Conservation (phyloP, 2,797 vertebrate genomes). For the Eremophila alpestris region DNA sequence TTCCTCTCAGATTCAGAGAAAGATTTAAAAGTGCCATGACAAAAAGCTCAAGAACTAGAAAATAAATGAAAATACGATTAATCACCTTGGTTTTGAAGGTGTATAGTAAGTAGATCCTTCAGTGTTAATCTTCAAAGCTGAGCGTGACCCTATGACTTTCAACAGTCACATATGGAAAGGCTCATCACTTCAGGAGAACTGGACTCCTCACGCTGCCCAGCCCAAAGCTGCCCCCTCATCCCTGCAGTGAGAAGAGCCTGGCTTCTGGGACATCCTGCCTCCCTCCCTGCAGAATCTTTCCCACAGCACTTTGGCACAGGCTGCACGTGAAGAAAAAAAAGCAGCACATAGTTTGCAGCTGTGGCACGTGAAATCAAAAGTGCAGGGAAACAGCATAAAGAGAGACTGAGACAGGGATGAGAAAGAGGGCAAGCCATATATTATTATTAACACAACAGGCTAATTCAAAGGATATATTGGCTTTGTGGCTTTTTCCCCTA, state of each 20-base stretch:
- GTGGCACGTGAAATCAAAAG: rapidly evolving
- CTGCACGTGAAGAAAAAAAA: background rate
- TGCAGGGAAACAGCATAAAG: background rate
- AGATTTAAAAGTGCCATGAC: background rate
- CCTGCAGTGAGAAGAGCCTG: background rate
- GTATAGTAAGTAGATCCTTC: rapidly evolving
- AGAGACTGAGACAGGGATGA: background rate
- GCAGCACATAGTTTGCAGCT: background rate
- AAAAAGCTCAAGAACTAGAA: background rate
- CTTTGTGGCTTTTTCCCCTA: background rate
- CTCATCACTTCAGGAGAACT: background rate
- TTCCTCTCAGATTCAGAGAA: background rate
- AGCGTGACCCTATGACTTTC: background rate
- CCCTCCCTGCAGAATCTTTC: background rate
- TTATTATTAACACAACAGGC: background rate
- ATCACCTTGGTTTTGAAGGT: background rate
- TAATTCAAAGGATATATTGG: background rate
- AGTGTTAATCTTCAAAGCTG: background rate
- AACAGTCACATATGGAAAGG: rapidly evolving
- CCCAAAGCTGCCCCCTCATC: background rate
- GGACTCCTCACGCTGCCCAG: background rate
- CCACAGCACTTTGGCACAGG: rapidly evolving
- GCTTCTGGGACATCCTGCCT: background rate
- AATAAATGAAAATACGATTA: background rate
- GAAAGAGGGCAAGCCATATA: background rate